Evolutionary conservation across 1,140 invertebrate species (phyloP).

Genomic region (Drosophila santomea): DNA sequence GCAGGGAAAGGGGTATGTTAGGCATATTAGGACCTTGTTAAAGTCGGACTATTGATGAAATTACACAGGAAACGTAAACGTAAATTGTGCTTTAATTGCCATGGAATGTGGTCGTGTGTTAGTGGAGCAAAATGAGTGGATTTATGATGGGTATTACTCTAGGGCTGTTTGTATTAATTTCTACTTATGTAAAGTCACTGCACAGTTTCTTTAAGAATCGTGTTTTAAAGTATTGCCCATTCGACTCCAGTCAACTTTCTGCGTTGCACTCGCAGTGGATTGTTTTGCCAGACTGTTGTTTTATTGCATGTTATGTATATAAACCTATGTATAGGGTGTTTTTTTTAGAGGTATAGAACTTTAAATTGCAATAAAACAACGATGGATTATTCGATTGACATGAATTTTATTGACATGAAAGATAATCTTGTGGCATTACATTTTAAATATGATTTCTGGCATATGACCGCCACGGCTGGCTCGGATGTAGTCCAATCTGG

Average conservation of each 20-base stretch:
- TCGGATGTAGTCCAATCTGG: too few species aligned
- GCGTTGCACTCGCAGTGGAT: conserved; percentile 45
- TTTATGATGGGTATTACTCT: not conserved
- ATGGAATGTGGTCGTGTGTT: conserved; percentile 7
- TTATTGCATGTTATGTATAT: conserved; percentile 65
- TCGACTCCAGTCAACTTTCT: conserved; percentile 6
- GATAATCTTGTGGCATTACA: too few species aligned
- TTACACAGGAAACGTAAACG: conserved; percentile 7
- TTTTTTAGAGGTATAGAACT: too few species aligned
- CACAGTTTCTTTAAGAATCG: not conserved
- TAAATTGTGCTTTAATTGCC: conserved; percentile 34
- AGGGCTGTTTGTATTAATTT: too few species aligned
- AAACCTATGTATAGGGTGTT: too few species aligned
- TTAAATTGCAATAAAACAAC: too few species aligned
- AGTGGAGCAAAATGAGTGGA: conserved; percentile 9
- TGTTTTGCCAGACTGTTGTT: conserved; percentile 49
- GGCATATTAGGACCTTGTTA: conserved; percentile 38
- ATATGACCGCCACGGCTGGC: too few species aligned
- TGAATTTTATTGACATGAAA: too few species aligned
- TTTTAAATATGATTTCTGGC: too few species aligned
- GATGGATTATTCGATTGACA: too few species aligned
- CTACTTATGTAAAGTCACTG: too few species aligned
- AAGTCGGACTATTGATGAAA: conserved; percentile 23
- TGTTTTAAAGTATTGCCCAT: conserved; percentile 7
- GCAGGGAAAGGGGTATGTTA: conserved; percentile 18